Percentiles rank a stretch among this genome's conserved stretches.
Conservation (phyloP, 2,797 vertebrate genomes). For the Monodelphis domestica region DNA sequence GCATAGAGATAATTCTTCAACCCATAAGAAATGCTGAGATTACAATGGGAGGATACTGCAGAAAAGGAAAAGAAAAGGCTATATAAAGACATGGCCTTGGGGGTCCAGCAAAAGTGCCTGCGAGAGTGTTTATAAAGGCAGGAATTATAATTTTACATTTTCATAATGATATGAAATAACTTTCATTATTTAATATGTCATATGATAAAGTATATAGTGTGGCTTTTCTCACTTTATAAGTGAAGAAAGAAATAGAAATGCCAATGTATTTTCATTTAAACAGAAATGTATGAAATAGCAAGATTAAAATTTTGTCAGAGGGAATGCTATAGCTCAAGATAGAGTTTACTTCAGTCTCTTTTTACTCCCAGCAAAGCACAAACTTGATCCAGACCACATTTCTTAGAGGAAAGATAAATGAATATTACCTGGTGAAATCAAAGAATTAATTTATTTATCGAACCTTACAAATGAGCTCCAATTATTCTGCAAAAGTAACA, state of each 20-base stretch:
- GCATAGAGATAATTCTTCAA: background rate
- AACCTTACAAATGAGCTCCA: background rate
- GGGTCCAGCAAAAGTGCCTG: background rate
- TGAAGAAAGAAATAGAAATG: background rate
- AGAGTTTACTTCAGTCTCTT: slow-evolving; percentile 27
- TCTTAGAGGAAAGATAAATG: slow-evolving; percentile 7
- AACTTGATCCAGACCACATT: slow-evolving; percentile 33
- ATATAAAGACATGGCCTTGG: background rate
- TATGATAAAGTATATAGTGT: background rate
- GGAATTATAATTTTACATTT: background rate
- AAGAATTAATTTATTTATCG: slow-evolving; percentile 1
- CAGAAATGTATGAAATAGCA: background rate
- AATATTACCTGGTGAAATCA: background rate
- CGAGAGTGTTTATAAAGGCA: background rate
- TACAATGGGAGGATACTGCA: no score
- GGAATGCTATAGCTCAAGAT: background rate
- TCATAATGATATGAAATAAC: background rate
- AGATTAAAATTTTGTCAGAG: slow-evolving; percentile 15
- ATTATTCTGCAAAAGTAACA: background rate
- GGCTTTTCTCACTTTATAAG: background rate
- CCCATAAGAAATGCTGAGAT: background rate
- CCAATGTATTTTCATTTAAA: background rate
- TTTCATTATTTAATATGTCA: background rate
- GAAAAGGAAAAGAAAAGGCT: background rate
- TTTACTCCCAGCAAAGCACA: slow-evolving; percentile 32